Base-by-base conservation (phyloP, 30 jellyfish, hydroid and myxozoan genomes). In the Chrysaora quinquecirrha region DNA sequence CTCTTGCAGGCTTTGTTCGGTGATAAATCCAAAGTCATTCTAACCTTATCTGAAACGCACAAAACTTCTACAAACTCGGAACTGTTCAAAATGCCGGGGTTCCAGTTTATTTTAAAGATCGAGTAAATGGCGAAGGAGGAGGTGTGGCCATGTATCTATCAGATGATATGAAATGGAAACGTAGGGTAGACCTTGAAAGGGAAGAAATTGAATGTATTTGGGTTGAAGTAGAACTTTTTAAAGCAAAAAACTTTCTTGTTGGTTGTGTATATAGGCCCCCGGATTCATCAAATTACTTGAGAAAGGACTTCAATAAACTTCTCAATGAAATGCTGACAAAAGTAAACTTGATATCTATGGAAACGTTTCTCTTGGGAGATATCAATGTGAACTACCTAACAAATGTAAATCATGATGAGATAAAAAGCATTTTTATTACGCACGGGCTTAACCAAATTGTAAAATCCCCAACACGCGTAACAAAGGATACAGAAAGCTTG, bases 91-190 rank as follows among this genome's bases (percentile, higher is more conserved):
- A 3, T 58, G 30, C 71, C 71, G 33, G 71, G 71, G 30, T 58
- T n/a, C 33, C 30, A 21, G 30, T 27, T 58, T 58, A 66, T 66
- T 31, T 19, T 20, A 66, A 31, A 66, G 62, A 66, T 31, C 6
- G 78, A 66, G 64, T 10, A 66, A 66, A 66, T 66, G 78, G 78
- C 11, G 33, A n/a, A n/a, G 71, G 71, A 58, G 71, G 71, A 58
- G 71, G 71, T 10, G 64, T 66, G 28, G 78, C 78, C 25, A 31
- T 66, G 54, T 66, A 66, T 31, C 25, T 66, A 6, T 23, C 54
- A 3, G 78, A 66, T 30, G 62, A 66, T 66, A 66, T 66, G 24
- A 66, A 66, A 31, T 66, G 78, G 78, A 66, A 66, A 66, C 25
- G 78, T 3, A 27, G 78, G 20, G 54, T 23, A 18, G 78, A 66